phyloP scores from a whole-genome alignment of 2,888 invertebrate genomes.

The Acrobasis suavella region DNA sequence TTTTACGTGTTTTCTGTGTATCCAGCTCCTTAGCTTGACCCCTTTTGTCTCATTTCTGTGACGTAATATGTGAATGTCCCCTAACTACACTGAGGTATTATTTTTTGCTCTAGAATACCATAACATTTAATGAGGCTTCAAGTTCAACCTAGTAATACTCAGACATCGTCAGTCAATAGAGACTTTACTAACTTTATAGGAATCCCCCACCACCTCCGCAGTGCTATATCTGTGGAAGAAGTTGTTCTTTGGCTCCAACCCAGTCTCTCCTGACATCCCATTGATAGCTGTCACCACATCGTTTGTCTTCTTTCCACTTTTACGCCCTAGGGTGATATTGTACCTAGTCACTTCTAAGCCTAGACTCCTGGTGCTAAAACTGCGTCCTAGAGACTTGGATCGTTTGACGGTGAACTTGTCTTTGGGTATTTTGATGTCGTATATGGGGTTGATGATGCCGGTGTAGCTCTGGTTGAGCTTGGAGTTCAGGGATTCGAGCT shows the following conservation, averaged over 20 bases:
- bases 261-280: conserved; percentile 62
- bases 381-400: conserved; percentile 67
- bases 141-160: conserved; percentile 3
- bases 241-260: conserved; percentile 57
- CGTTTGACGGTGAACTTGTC: conserved; percentile 69
- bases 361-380: conserved; percentile 55
- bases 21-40: no score
- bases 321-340: conserved; percentile 64
- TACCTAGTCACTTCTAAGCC: conserved; percentile 63
- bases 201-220: conserved; percentile 65
- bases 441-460: conserved; percentile 70
- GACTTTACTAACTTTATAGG: conserved; percentile 62
- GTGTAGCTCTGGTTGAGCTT: conserved; percentile 49
- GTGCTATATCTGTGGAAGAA: conserved; percentile 62
- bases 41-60: no score
- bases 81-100: no score
- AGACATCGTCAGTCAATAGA: conserved; percentile 56
- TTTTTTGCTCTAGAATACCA: no score
- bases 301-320: conserved; percentile 59
- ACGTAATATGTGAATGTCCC: no score
- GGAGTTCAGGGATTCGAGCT: conserved; percentile 39
- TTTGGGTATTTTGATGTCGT: conserved; percentile 67
- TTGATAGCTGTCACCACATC: conserved; percentile 70
- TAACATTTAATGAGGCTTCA: no score
- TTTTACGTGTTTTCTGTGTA: no score